Base-by-base conservation (phyloP, 1,140 invertebrate genomes). In the Drosophila rhopaloa region DNA sequence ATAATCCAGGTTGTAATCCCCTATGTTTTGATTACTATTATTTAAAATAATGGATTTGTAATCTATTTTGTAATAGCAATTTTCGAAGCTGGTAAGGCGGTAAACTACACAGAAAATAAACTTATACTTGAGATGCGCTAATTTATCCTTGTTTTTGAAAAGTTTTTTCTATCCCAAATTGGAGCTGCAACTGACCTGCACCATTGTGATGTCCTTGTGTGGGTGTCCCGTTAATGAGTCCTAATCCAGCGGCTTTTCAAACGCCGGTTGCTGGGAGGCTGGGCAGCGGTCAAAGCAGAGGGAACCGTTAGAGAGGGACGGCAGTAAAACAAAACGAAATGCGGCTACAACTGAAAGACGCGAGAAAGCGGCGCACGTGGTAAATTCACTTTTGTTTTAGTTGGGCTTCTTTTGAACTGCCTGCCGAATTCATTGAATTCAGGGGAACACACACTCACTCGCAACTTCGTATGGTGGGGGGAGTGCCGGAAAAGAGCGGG, bases 331-430 rank as follows among this genome's bases (percentile, higher is more conserved):
- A 80, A 83, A 70, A 44, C 55, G 67, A 71, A 59, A 79, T 71
- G 61, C 76, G 72, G 66, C 76, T 43, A 62, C 71, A 67, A 80
- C 61, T 63, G 9, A 66, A 58, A 63, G 58, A 65, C 29, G 56
- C 63, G 37, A 68, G 65, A 68, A 60, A 67, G 61, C 46, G 38
- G 37, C 63, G 63, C 81, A 84, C 81, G 81, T 84, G 81, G 61
- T 65, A 62, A 61, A 71, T 76, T 81, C 76, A 84, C 66, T 80
- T 70, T 79, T 76, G 79, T 84, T 85, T 84, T 65, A 63, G 24
- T 76, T 84, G 37, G 40, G 24, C 19, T 57, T 57, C 55, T 27
- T 51, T 54, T 66, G 44, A 29, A 54, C 51, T 63, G 43, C 43
- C 41, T 43, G 60, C 55, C 53, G 51, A 71, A 79, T 66, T 66